These are phyloP conservation scores for Corythaixoides concolor DNA, from an alignment of 2,113 vertebrate genomes.

Conservation along the genomic window DNA sequence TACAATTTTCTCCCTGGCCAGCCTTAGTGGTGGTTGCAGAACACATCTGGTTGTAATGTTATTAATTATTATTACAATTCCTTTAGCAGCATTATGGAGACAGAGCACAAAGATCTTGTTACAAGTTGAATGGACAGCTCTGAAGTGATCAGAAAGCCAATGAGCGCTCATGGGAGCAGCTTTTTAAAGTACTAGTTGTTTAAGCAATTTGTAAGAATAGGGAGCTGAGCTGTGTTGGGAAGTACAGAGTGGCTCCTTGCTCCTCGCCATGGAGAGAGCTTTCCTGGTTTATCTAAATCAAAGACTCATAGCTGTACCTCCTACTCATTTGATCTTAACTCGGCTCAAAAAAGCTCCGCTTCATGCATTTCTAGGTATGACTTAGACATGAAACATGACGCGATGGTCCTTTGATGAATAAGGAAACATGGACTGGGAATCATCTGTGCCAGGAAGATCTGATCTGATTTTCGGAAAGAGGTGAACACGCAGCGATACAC, in stretches of 20 bases:
- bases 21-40: not conserved
- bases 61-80: not conserved
- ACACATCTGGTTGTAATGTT: not conserved
- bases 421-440: not conserved
- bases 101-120: not conserved
- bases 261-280: not conserved
- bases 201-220: not conserved
- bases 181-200: slow-evolving; percentile 1
- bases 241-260: not conserved
- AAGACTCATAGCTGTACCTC: not conserved
- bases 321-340: slow-evolving; percentile 56
- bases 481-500: not conserved
- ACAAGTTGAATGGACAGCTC: not conserved
- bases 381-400: not conserved
- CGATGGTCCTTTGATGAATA: slow-evolving; percentile 15
- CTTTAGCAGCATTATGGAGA: not conserved
- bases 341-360: not conserved
- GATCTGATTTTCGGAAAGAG: not conserved
- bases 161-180: not conserved
- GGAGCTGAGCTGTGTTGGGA: slow-evolving; percentile 16
- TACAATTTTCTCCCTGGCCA: not conserved
- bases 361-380: not conserved
- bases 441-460: slow-evolving; percentile 5
- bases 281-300: slow-evolving; percentile 32
- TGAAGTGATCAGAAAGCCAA: not conserved